Evolutionary conservation across 2,888 invertebrate species (phyloP).

Genomic region (Sinhomidia bicolor): DNA sequence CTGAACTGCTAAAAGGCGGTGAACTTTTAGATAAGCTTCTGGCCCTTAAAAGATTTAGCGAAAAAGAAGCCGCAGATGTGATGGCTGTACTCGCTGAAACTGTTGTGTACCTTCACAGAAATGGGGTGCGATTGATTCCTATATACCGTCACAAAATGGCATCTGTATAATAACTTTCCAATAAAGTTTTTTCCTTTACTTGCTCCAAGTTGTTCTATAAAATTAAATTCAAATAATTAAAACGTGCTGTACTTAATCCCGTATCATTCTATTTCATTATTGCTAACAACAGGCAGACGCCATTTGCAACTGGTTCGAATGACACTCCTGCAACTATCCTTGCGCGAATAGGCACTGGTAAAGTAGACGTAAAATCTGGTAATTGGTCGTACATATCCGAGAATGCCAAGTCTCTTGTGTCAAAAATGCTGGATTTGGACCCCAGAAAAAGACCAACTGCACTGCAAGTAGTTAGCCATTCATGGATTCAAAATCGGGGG

Average conservation of each 20-base stretch:
- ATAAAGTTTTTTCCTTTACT: no score
- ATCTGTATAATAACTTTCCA: no score
- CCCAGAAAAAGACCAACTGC: constrained; percentile 95
- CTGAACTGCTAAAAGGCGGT: constrained; percentile 92
- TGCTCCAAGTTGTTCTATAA: no score
- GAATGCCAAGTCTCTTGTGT: constrained; percentile 91
- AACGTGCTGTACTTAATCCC: no score
- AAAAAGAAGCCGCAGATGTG: constrained; percentile 89
- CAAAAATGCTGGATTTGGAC: constrained; percentile 97
- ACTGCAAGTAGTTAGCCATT: constrained; percentile 90
- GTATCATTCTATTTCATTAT: no score
- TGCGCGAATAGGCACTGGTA: constrained; percentile 95
- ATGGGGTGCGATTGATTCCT: no score
- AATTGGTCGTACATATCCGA: constrained; percentile 92
- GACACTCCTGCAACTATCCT: constrained; percentile 95
- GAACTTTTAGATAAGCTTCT: constrained; percentile 89
- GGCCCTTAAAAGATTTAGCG: constrained; percentile 87
- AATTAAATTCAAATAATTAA: no score
- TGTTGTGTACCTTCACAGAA: constrained; percentile 91
- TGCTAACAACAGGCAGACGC: constrained; percentile 87
- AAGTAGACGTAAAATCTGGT: constrained; percentile 87
- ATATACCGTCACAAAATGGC: no score
- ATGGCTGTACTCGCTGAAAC: constrained; percentile 92
- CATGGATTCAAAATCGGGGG: constrained; percentile 90
- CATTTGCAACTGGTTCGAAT: constrained; percentile 87